A percentile compares a stretch with the other conserved stretches of the same genome.
phyloP scores from a whole-genome alignment of 2,888 invertebrate species.

The Xestia c-nigrum region DNA sequence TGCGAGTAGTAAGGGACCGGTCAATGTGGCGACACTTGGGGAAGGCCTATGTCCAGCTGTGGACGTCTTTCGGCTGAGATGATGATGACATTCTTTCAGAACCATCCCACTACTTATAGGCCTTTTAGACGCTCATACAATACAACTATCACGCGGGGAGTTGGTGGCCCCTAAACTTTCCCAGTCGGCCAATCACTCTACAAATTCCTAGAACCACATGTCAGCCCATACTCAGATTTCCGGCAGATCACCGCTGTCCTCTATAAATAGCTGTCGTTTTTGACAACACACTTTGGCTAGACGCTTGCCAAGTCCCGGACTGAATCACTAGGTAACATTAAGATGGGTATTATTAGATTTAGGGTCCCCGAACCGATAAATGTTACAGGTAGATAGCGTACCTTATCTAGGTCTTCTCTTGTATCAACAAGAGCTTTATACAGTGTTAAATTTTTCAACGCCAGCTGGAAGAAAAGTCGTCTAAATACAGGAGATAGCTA shows the following conservation, averaged over 20 bases:
- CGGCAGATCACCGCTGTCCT: constrained; percentile 32
- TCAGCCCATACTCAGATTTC: constrained; percentile 38
- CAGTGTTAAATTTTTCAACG: too few relatives aligned
- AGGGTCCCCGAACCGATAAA: constrained; percentile 32
- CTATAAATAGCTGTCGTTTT: constrained; percentile 58
- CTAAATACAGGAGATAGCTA: too few relatives aligned
- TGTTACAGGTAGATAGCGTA: background rate
- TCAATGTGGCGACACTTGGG: too few relatives aligned
- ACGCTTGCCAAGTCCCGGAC: constrained; percentile 61
- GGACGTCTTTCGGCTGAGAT: too few relatives aligned
- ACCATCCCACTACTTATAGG: background rate
- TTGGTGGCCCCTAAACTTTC: background rate
- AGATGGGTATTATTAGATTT: constrained; percentile 50
- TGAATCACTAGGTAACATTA: constrained; percentile 41
- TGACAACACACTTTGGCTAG: constrained; percentile 52
- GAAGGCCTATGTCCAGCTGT: too few relatives aligned
- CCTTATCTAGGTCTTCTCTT: background rate
- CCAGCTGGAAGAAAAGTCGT: too few relatives aligned
- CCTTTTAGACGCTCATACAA: background rate
- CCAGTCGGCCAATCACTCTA: constrained; percentile 5
- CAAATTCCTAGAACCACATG: background rate
- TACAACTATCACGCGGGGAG: background rate
- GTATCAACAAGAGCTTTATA: background rate
- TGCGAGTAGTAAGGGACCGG: too few relatives aligned
- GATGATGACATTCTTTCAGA: too few relatives aligned